A percentile compares a stretch with the other conserved stretches of the same genome.
These are phyloP conservation scores for Hemichromis elongatus DNA, from an alignment of 2,113 vertebrate species.

Conservation along the genomic window DNA sequence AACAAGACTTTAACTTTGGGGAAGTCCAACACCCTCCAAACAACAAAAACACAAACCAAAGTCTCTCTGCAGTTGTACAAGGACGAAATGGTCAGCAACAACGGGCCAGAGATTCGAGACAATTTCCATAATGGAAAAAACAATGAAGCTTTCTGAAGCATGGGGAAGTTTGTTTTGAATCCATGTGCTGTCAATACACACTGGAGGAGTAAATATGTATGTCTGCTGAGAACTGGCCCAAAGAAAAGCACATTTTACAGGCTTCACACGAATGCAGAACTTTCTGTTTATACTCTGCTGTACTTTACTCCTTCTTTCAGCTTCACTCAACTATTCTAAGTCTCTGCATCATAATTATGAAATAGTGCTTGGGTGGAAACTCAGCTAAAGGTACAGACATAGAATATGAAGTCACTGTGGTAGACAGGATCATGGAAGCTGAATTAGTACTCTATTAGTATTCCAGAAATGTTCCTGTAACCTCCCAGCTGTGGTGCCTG, in stretches of 20 bases:
- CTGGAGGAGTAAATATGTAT: background rate
- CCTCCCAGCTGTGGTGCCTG: background rate
- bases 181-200: background rate
- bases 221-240: background rate
- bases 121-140: background rate
- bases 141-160: background rate
- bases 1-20: background rate
- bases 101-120: background rate
- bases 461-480: slow-evolving; percentile 32
- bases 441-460: slow-evolving; percentile 9
- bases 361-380: background rate
- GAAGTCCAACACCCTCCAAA: background rate
- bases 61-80: background rate
- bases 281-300: background rate
- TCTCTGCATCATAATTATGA: background rate
- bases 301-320: background rate
- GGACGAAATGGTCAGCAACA: background rate
- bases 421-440: slow-evolving; percentile 23
- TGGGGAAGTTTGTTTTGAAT: background rate
- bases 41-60: background rate
- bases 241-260: background rate
- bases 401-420: slow-evolving; percentile 37
- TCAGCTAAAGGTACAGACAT: background rate
- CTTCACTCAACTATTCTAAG: background rate
- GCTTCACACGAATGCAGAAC: background rate